Evolutionary conservation across 2,113 vertebrate species (phyloP).

Genomic region (Austrofundulus limnaeus): DNA sequence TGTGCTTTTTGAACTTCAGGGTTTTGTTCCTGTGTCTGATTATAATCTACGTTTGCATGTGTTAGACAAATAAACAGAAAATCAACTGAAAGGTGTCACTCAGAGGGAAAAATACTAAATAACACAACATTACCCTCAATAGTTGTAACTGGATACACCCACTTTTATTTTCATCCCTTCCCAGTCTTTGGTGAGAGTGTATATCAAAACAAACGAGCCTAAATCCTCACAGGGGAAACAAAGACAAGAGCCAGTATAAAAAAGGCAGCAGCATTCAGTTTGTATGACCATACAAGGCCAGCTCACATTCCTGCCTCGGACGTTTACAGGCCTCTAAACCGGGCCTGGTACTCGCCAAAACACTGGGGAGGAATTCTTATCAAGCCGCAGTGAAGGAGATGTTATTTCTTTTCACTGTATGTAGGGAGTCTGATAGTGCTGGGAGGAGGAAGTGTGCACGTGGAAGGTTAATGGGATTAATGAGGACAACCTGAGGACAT

Average conservation of each 20-base stretch:
- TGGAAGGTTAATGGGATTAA: slow-evolving; percentile 40
- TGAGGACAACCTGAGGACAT: slow-evolving; percentile 12
- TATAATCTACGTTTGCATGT: no score
- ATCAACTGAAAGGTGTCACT: neutral
- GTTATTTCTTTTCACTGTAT: slow-evolving; percentile 3
- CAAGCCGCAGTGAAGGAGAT: slow-evolving; percentile 64
- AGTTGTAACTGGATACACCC: slow-evolving; percentile 2
- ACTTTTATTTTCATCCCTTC: neutral
- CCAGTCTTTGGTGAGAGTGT: slow-evolving; percentile 13
- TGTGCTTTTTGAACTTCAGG: no score
- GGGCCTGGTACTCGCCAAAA: slow-evolving; percentile 73
- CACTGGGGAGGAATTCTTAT: slow-evolving; percentile 74
- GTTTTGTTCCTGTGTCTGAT: no score
- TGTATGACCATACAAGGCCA: slow-evolving; percentile 86
- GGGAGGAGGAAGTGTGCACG: slow-evolving; percentile 7
- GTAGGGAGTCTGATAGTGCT: slow-evolving; percentile 22
- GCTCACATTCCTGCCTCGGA: slow-evolving; percentile 77
- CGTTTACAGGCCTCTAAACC: slow-evolving; percentile 80
- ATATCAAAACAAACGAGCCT: slow-evolving; percentile 21
- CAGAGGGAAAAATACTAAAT: neutral
- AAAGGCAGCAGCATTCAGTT: slow-evolving; percentile 47
- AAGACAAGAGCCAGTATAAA: slow-evolving; percentile 34
- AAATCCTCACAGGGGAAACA: slow-evolving; percentile 11
- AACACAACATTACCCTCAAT: neutral
- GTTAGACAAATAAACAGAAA: no score